phyloP scores from a whole-genome alignment of 2,797 vertebrate species.

The Cryptoblepharus egeriae region DNA sequence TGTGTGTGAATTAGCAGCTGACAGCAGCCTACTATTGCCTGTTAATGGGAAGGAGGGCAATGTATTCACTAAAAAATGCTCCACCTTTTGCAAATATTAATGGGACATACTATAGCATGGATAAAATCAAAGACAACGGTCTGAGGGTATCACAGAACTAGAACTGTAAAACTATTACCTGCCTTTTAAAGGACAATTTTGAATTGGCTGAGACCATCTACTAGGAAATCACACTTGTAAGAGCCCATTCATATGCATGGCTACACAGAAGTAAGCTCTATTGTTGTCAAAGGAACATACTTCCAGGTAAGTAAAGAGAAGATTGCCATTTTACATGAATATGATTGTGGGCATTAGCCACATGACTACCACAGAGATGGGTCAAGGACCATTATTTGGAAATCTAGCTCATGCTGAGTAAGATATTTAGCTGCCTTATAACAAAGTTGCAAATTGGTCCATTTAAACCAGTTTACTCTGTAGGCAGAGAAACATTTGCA shows the following conservation, averaged over 20 bases:
- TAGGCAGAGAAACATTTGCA: not conserved
- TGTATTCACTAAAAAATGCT: not conserved
- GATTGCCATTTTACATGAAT: not conserved
- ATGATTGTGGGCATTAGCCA: not conserved
- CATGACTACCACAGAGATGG: not conserved
- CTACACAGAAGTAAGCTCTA: no score
- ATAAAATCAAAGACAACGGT: not conserved
- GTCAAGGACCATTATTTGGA: not conserved
- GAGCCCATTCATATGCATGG: no score
- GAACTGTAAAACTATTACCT: not conserved
- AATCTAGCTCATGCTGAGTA: not conserved
- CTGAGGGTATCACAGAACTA: not conserved
- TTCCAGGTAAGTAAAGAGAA: no score
- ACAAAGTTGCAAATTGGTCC: not conserved
- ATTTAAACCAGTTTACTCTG: not conserved
- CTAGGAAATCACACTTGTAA: not conserved
- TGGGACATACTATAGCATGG: not conserved
- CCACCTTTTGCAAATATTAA: not conserved
- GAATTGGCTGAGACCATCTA: not conserved
- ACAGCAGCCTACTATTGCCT: not conserved
- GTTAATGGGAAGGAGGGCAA: not conserved
- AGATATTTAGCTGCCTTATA: not conserved
- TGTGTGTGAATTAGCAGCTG: not conserved
- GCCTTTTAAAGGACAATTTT: not conserved
- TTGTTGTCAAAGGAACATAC: no score